Base-by-base conservation (phyloP, 2,888 invertebrate species). In the Trisateles emortualis region DNA sequence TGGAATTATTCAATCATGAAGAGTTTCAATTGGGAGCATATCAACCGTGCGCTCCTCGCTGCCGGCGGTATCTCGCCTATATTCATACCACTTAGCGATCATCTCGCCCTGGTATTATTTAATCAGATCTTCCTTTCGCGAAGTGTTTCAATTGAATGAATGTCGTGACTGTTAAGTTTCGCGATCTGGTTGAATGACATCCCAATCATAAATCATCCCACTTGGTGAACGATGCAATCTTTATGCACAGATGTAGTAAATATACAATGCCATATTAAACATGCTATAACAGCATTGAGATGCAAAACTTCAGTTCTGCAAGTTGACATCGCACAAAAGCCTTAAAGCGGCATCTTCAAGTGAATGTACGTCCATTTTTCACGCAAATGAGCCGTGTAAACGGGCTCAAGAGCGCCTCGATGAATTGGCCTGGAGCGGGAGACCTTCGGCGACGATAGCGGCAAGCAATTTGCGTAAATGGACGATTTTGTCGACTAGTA, bases 401-500 rank as follows among this genome's bases (percentile, higher is more conserved):
- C 42, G 52, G 40, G 67, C 50, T 48, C 70, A 66, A 68, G 68
- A 66, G 17, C 67, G 52, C 36, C 35, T 55, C 46, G 40, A 10
- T 8, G 29, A 1, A 36, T 24, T 39, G 39, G 54, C 50, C 49
- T 47, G 60, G 55, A 63, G 52, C 48, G 48, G n/a, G 35, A 57
- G 68, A 63, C 70, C 70, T 70, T 70, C 63, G 51, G 26, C 46
- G 11, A 19, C 50, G 49, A 39, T 36, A 46, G 44, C 44, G 48
- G 59, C 55, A 65, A 64, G 50, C 64, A 69, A 77, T 81, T 79
- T 79, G 76, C 79, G 76, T 83, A 76, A 78, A 83, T 74, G 73
- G 73, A 72, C 68, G 72, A 77, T 81, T 79, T 77, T 76, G 74
- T 69, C 55, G 59, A 59, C 43, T 53, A 50, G 41, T 24, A 14